Conservation (phyloP, 2,888 invertebrate genomes). For the Drosophila mercatorum region DNA sequence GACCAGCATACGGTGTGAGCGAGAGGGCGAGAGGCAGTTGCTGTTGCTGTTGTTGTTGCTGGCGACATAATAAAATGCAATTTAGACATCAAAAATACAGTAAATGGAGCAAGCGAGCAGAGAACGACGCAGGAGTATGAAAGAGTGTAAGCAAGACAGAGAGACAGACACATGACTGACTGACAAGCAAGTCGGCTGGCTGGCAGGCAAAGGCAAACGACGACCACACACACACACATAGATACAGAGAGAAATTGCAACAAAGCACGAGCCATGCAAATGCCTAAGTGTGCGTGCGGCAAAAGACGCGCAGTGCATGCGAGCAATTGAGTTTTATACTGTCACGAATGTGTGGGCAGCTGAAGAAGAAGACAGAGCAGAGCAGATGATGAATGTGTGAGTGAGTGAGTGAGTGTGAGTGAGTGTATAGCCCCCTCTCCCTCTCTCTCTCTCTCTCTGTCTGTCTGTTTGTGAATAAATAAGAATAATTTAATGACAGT, state of each 20-base stretch:
- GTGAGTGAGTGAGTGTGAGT: slow-evolving; percentile 15
- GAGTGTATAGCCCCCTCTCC: background rate
- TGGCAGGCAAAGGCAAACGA: slow-evolving; percentile 50
- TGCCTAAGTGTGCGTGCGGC: slow-evolving; percentile 57
- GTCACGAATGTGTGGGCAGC: slow-evolving; percentile 40
- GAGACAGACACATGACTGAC: slow-evolving; percentile 64
- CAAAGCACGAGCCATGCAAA: slow-evolving; percentile 37
- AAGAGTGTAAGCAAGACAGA: slow-evolving; percentile 20
- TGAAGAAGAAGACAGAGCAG: slow-evolving; percentile 30
- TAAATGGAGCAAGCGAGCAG: slow-evolving; percentile 72
- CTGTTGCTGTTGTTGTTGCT: slow-evolving; percentile 53
- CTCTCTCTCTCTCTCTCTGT: background rate
- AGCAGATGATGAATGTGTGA: slow-evolving; percentile 54
- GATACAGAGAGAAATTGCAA: slow-evolving; percentile 33
- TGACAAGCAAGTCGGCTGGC: slow-evolving; percentile 46
- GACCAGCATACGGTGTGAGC: slow-evolving; percentile 64
- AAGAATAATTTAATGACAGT: slow-evolving; percentile 66
- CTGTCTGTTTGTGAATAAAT: slow-evolving; percentile 40
- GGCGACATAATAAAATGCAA: slow-evolving; percentile 81
- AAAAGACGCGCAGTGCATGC: slow-evolving; percentile 56
- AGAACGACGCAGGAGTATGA: slow-evolving; percentile 22
- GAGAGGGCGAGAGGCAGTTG: slow-evolving; percentile 27
- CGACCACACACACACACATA: slow-evolving; percentile 38
- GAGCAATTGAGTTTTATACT: slow-evolving; percentile 66
- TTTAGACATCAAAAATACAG: slow-evolving; percentile 81